Base-by-base conservation (phyloP, 2,797 vertebrate species). In the Pelobates cultripes region DNA sequence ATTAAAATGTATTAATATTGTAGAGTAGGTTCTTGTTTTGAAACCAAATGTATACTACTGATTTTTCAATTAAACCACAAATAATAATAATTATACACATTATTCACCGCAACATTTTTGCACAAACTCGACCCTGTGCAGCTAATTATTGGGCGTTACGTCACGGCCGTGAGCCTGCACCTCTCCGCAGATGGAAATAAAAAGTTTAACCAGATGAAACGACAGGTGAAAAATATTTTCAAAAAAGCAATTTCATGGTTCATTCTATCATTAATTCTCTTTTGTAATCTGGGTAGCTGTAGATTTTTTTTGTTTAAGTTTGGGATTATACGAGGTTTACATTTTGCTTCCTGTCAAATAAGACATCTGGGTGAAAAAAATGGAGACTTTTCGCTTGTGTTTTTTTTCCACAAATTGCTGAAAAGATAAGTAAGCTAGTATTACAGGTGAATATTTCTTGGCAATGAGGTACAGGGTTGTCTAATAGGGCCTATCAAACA, bases 161-260 rank as follows among this genome's bases (percentile, higher is more conserved):
- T 28, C 28, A 28, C 28, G 41, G 60, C 53, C 6, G 43, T 68
- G 63, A 64, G 73, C 87, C 88, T 75, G 78, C 85, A 88, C 86
- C 86, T 72, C 57, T n/a, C 45, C 4, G 3, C 53, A 17, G 41
- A 13, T 60, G 47, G 84, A 85, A 84, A 76, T 83, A 83, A 61
- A 74, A 28, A 28, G 28, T 85, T 75, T 44, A 43, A 42, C 0
- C 80, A 91, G 88, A 75, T 85, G 89, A 88, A 94, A 88, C 91
- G 85, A 88, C 91, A 89, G 93, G 93, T 91, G 89, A 91, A 91
- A 90, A 91, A 94, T 94, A 89, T 91, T 28, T 28, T 28, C 91
- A 94, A 94, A 89, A 91, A 94, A 95, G 89, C 91, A 94, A 95
- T 96, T 96, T 97, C 94, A 94, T 90, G 93, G 93, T 94, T 94